Percentiles rank a stretch among this genome's conserved stretches.
phyloP scores from a whole-genome alignment of 2,113 vertebrate genomes.

The Dermatemys mawii region DNA sequence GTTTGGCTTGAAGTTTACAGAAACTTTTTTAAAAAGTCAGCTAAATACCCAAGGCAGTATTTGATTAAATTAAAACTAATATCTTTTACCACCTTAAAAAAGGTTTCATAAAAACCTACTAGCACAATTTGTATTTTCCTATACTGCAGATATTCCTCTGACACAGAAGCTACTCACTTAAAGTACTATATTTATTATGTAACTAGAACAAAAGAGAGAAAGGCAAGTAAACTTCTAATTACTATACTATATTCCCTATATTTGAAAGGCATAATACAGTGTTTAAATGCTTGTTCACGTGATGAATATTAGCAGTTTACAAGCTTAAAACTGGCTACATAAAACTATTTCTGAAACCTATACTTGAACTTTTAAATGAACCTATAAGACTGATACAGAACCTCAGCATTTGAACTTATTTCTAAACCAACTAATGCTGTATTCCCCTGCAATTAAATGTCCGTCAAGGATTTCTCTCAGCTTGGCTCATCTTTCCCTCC shows the following conservation, averaged over 20 bases:
- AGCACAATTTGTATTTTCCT: constrained; percentile 3
- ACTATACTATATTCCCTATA: not conserved
- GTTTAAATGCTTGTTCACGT: constrained; percentile 31
- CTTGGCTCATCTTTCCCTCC: not conserved
- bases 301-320: not conserved
- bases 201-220: not conserved
- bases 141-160: not conserved
- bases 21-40: constrained; percentile 28
- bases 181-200: not conserved
- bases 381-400: not conserved
- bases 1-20: constrained; percentile 33
- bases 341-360: not conserved
- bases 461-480: not conserved
- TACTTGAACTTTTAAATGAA: not conserved
- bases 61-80: constrained; percentile 44
- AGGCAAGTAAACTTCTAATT: not conserved
- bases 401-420: not conserved
- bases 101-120: constrained; percentile 6
- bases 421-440: not conserved
- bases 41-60: not conserved
- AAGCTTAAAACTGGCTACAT: not conserved
- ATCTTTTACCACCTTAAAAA: constrained; percentile 15
- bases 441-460: not conserved
- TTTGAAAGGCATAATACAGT: constrained; percentile 10
- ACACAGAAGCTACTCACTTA: not conserved